These are phyloP conservation scores for Mesembrinibis cayennensis DNA, from an alignment of 2,113 vertebrate genomes.

Conservation along the genomic window DNA sequence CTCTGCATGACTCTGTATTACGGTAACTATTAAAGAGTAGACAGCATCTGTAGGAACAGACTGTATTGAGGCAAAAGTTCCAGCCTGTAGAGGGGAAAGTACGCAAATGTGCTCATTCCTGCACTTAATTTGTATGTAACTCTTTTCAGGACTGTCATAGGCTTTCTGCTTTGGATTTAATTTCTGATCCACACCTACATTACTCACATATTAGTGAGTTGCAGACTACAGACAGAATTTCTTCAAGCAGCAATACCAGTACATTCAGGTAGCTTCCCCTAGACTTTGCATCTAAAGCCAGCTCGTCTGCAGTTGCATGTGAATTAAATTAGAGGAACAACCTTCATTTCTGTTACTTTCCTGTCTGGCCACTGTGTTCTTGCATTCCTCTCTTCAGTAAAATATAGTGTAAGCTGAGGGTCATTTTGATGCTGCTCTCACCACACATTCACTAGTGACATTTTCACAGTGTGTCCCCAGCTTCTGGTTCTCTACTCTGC, in stretches of 20 bases:
- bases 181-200: neutral
- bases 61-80: neutral
- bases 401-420: neutral
- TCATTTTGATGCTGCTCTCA: neutral
- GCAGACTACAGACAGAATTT: neutral
- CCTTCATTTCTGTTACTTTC: neutral
- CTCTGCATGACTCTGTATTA: neutral
- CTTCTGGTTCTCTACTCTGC: neutral
- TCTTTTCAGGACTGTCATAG: neutral
- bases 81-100: neutral
- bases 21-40: neutral
- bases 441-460: neutral
- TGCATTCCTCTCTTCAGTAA: neutral
- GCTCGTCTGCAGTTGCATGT: neutral
- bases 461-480: neutral
- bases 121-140: neutral
- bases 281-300: neutral
- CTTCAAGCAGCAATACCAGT: neutral
- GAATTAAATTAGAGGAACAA: neutral
- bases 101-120: neutral
- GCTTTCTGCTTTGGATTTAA: neutral
- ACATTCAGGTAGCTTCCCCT: neutral
- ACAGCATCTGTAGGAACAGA: neutral
- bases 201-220: neutral
- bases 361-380: accelerated